phyloP scores from a whole-genome alignment of 2,797 vertebrate species.

The Prunella strophiata region DNA sequence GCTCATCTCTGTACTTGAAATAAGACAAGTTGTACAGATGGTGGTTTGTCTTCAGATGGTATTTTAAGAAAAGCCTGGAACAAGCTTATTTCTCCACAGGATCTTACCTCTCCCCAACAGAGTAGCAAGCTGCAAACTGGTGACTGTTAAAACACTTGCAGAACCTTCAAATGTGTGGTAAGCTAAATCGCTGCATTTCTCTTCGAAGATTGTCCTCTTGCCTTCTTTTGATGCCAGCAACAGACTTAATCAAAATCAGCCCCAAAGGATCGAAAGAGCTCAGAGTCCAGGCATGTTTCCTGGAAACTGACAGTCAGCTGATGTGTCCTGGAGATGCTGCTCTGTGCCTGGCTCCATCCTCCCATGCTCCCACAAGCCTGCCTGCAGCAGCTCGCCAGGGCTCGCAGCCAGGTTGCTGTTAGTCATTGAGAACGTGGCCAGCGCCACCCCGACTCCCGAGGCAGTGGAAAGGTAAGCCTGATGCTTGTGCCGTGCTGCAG shows the following conservation, averaged over 20 bases:
- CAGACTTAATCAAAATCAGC: slow-evolving; percentile 57
- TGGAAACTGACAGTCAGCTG: slow-evolving; percentile 69
- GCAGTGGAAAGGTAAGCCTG: slow-evolving; percentile 47
- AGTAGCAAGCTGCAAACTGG: slow-evolving; percentile 40
- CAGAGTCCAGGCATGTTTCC: slow-evolving; percentile 51
- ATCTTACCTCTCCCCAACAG: slow-evolving; percentile 53
- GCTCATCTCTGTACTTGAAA: slow-evolving; percentile 30
- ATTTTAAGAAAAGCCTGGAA: slow-evolving; percentile 69
- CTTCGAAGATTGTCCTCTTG: background rate
- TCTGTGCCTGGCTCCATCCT: slow-evolving; percentile 31
- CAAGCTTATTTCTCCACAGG: slow-evolving; percentile 47
- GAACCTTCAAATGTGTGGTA: background rate
- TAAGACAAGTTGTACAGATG: slow-evolving; percentile 56
- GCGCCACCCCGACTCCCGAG: background rate
- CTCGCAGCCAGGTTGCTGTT: slow-evolving; percentile 12
- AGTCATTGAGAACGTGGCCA: slow-evolving; percentile 44
- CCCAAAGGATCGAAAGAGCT: background rate
- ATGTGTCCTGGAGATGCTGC: slow-evolving; percentile 28
- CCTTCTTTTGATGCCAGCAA: slow-evolving; percentile 35
- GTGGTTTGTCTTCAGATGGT: slow-evolving; percentile 55
- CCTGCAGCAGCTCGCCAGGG: slow-evolving; percentile 25
- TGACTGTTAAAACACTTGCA: slow-evolving; percentile 19
- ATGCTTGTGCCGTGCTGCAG: background rate
- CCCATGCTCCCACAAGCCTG: background rate
- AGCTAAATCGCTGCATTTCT: background rate